Evolutionary conservation across 2,888 invertebrate genomes (phyloP), one percentile per base, ranked within the genome.

Genomic region (Ectemnius lituratus): DNA sequence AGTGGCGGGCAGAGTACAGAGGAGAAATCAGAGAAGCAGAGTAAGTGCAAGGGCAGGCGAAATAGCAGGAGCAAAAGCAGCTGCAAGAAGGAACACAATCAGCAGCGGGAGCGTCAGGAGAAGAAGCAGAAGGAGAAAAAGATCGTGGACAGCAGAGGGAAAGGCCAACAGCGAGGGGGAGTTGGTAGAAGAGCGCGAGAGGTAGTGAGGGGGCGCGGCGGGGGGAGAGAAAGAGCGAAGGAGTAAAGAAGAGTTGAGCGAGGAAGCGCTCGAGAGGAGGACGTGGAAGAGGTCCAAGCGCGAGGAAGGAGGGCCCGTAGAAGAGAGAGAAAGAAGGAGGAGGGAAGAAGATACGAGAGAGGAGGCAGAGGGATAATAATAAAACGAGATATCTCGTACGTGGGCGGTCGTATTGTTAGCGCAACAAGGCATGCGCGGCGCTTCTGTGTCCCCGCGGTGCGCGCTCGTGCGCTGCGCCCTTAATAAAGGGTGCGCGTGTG

Each of bases 321-420:
- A 0, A 8, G 37, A 37, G 4, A 37, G 37, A 37, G 8, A 37
- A 8, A 37, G 37, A 11, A 28, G 23, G 16, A 52, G 66, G 49
- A n/a, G 63, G 60, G 59, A 68, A 67, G 70, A 64, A 70, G 75
- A 62, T 6, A n/a, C 37, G 52, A 79, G 74, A 73, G 70, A 75
- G 68, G 69, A 80, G 79, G 69, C 66, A 75, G 75, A 73, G 72
- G 86, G 86, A 89, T 88, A 89, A 89, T 88, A 89, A 89, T 89
- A 88, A 89, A 87, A 89, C 87, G 87, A 89, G 88, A 89, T 89
- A 88, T 87, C 88, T 87, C 87, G 87, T 86, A 88, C 87, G 89
- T 89, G 89, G 89, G 89, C 89, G 89, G 89, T 89, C 89, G 89
- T 89, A 89, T 89, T 89, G 89, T 89, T 89, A 89, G 88, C 86